A percentile compares a stretch with the other conserved stretches of the same genome.
phyloP scores from a whole-genome alignment of 2,888 invertebrate genomes.

The Sthenelais limicola region DNA sequence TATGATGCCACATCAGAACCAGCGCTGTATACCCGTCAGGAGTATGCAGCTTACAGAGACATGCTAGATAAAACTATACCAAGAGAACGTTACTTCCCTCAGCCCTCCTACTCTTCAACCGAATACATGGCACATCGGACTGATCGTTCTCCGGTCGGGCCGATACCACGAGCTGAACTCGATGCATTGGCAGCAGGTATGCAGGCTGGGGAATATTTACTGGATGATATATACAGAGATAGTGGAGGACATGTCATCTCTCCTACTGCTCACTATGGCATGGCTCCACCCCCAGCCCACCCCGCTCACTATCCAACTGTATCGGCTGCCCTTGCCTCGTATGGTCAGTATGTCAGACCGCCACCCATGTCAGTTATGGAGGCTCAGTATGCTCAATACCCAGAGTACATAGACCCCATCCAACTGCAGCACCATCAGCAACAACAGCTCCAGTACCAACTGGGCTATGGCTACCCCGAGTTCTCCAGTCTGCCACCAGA shows the following conservation, averaged over 20 bases:
- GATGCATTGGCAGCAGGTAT: constrained; percentile 21
- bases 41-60: constrained; percentile 52
- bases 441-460: constrained; percentile 33
- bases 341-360: no score
- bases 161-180: constrained; percentile 28
- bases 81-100: constrained; percentile 39
- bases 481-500: constrained; percentile 73
- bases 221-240: constrained; percentile 29
- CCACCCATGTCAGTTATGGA: constrained; percentile 12
- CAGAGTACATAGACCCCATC: constrained; percentile 27
- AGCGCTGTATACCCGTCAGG: constrained; percentile 48
- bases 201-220: constrained; percentile 29
- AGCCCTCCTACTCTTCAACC: constrained; percentile 62
- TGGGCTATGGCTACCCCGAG: constrained; percentile 57
- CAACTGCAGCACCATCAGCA: constrained; percentile 17
- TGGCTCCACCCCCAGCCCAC: no score
- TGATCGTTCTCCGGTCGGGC: constrained; percentile 33
- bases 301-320: no score
- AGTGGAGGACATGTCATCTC: constrained; percentile 12
- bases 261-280: constrained; percentile 27
- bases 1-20: constrained; percentile 54
- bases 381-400: constrained; percentile 25
- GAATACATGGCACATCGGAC: constrained; percentile 69
- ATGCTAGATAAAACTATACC: constrained; percentile 18
- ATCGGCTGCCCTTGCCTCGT: no score